Evolutionary conservation across 2,113 vertebrate species (phyloP).

Genomic region (Cryptoleucopteryx plumbea): DNA sequence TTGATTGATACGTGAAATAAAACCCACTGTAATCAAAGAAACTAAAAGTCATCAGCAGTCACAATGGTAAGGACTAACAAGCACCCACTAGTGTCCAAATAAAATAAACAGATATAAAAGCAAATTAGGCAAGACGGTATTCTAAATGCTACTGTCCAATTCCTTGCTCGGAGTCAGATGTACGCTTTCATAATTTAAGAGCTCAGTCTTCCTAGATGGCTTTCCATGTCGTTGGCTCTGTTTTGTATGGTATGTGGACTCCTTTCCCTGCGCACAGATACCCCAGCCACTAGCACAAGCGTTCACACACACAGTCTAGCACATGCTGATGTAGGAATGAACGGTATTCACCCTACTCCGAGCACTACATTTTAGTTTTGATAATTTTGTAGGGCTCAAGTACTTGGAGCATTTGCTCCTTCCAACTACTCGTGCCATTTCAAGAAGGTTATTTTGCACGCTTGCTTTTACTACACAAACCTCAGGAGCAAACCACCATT

Average conservation of each 20-base stretch:
- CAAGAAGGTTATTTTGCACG: not conserved
- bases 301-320: not conserved
- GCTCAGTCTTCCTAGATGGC: rapidly evolving
- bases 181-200: rapidly evolving
- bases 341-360: rapidly evolving
- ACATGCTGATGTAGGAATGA: rapidly evolving
- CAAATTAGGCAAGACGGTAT: not conserved
- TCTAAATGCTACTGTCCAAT: not conserved
- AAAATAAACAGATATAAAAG: not conserved
- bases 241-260: rapidly evolving
- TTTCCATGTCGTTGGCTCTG: not conserved
- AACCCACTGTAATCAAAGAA: not conserved
- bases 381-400: not conserved
- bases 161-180: rapidly evolving
- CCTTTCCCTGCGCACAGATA: not conserved
- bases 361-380: rapidly evolving
- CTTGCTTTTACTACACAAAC: not conserved
- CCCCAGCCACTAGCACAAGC: not conserved
- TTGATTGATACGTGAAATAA: not conserved
- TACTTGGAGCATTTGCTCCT: not conserved
- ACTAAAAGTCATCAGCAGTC: not conserved
- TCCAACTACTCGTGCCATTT: rapidly evolving
- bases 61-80: not conserved
- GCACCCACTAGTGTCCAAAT: not conserved
- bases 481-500: not conserved